phyloP scores from a whole-genome alignment of 2,888 invertebrate species.

The Arrhopalites spinosus region DNA sequence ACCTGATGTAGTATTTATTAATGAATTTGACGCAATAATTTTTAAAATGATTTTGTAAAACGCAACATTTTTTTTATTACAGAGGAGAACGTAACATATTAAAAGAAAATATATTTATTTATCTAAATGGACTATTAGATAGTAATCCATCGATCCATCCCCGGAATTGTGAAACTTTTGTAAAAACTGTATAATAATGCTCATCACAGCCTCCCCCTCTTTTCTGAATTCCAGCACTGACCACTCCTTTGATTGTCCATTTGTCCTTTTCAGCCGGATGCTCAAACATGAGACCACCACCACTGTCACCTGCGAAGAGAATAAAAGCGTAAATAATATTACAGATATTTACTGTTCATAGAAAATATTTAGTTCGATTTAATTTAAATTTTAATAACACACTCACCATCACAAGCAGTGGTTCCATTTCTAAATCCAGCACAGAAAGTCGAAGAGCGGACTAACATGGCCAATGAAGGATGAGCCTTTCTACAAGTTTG shows the following conservation, averaged over 20 bases:
- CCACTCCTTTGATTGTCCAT: constrained; percentile 42
- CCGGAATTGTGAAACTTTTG: constrained; percentile 59
- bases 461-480: constrained; percentile 62
- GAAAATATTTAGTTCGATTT: no score
- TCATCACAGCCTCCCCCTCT: constrained; percentile 59
- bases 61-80: no score
- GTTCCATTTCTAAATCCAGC: constrained; percentile 62
- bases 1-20: no score
- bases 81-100: neutral
- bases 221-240: constrained; percentile 57
- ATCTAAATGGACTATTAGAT: no score
- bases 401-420: neutral
- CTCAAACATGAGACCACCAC: constrained; percentile 48
- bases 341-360: neutral
- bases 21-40: no score
- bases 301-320: constrained; percentile 49
- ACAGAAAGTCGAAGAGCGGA: constrained; percentile 69
- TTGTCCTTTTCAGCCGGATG: constrained; percentile 32
- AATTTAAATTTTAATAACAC: neutral
- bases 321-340: neutral
- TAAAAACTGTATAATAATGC: constrained; percentile 61
- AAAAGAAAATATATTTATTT: constrained; percentile 1
- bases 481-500: constrained; percentile 63
- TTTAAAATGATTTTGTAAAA: no score
- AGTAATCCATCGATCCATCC: constrained; percentile 44